These are phyloP conservation scores for Serilophus lunatus DNA, from an alignment of 2,113 vertebrate genomes.

Conservation along the genomic window DNA sequence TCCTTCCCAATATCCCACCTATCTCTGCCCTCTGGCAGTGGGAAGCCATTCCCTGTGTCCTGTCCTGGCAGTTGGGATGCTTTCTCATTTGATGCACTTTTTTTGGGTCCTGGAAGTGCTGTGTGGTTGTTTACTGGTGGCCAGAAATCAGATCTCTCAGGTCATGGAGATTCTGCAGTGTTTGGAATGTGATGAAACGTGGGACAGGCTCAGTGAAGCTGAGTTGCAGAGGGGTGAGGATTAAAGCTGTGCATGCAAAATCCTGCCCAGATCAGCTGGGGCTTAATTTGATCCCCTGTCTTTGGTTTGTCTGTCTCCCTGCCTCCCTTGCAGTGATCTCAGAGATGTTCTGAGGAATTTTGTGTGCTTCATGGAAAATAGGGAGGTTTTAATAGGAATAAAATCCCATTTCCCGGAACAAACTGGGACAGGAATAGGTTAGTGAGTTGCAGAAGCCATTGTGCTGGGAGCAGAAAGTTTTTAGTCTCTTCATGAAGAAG, in stretches of 20 bases:
- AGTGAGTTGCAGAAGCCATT: neutral
- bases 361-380: neutral
- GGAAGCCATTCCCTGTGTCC: neutral
- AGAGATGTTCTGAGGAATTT: neutral
- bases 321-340: neutral
- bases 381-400: neutral
- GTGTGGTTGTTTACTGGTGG: neutral
- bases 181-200: neutral
- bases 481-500: neutral
- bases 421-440: neutral
- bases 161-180: neutral
- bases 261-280: neutral
- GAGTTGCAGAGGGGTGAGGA: neutral
- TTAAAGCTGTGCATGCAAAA: neutral
- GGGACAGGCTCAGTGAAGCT: neutral
- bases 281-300: neutral
- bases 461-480: neutral
- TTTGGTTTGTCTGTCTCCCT: neutral
- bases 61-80: neutral
- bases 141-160: neutral
- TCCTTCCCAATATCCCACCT: neutral
- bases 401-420: neutral
- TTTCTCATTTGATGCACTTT: neutral
- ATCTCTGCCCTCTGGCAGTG: neutral
- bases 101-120: neutral